phyloP scores from a whole-genome alignment of 2,888 invertebrate genomes.

The Dryobotodes eremita region DNA sequence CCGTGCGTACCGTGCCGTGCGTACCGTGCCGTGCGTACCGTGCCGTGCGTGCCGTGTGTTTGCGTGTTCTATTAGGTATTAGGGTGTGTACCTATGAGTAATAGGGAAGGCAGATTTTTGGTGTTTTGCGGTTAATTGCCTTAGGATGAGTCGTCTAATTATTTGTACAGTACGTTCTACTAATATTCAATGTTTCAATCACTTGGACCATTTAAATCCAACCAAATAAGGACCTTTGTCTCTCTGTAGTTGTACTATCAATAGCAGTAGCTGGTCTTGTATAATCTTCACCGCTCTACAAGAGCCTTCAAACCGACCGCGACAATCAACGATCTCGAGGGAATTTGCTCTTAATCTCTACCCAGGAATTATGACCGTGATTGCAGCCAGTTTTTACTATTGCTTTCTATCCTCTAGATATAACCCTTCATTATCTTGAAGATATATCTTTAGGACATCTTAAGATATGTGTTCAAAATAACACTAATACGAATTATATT shows the following conservation, averaged over 20 bases:
- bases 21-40: too few species aligned
- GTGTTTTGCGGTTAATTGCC: neutral
- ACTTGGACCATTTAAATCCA: neutral
- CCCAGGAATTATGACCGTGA: neutral
- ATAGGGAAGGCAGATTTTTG: neutral
- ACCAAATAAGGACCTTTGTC: neutral
- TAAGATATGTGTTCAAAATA: too few species aligned
- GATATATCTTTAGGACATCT: neutral
- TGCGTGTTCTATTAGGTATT: conserved; percentile 16
- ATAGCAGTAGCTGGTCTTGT: too few species aligned
- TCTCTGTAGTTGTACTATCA: conserved; percentile 3
- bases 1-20: too few species aligned
- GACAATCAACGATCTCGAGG: conserved; percentile 21
- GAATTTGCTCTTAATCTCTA: conserved; percentile 12
- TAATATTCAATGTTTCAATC: too few species aligned
- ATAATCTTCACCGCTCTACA: neutral
- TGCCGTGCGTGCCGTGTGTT: too few species aligned
- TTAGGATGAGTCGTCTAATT: neutral
- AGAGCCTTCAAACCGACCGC: neutral
- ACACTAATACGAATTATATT: too few species aligned
- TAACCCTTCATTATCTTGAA: neutral
- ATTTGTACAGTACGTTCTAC: too few species aligned
- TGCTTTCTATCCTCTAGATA: neutral
- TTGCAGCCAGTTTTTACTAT: neutral
- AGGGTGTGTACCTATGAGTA: neutral